Percentiles rank a stretch among this genome's conserved stretches.
These are phyloP conservation scores for Scortum barcoo DNA, from an alignment of 2,113 vertebrate species.

Conservation along the genomic window DNA sequence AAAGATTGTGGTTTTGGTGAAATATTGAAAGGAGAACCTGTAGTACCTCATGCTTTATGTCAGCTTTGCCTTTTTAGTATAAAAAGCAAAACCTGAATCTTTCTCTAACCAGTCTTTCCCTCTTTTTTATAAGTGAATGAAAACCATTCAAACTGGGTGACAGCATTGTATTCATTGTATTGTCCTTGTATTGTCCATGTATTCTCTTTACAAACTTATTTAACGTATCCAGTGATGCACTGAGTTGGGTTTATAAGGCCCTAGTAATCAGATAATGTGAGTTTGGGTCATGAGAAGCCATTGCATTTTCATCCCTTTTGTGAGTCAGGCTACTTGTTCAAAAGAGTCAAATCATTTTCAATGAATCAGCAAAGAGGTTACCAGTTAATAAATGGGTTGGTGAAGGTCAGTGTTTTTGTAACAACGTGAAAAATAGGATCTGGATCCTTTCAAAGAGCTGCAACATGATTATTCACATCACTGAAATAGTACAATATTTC, in stretches of 20 bases:
- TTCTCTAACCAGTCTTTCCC: too few relatives aligned
- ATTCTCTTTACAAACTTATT: neutral
- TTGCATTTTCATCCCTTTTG: conserved; percentile 10
- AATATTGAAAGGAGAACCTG: too few relatives aligned
- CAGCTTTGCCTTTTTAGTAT: neutral
- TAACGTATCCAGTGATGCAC: neutral
- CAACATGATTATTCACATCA: neutral
- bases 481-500: neutral
- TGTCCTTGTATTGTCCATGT: neutral
- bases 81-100: neutral
- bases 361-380: neutral
- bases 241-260: neutral
- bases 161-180: neutral
- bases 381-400: neutral
- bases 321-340: neutral
- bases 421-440: neutral
- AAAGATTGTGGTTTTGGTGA: too few relatives aligned
- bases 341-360: neutral
- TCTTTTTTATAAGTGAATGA: neutral
- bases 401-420: neutral
- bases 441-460: neutral
- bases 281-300: neutral
- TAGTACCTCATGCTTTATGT: neutral
- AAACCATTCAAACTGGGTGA: neutral
- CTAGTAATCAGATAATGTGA: neutral